phyloP scores from a whole-genome alignment of 1,140 invertebrate species.

The Zaprionus africanus region DNA sequence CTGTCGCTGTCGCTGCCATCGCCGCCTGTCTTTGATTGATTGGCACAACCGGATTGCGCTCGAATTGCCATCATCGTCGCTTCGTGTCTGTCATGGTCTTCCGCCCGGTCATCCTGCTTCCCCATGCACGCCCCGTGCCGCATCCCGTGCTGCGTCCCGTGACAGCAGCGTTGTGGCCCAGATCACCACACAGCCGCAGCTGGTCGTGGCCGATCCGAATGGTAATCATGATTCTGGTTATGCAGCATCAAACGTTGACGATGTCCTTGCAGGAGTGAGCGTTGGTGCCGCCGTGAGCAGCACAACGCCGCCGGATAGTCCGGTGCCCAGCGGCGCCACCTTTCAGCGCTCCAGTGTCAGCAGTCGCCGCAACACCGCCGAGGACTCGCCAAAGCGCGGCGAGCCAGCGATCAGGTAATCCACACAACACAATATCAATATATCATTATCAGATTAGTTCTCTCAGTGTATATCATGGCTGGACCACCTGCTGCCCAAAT shows the following conservation, averaged over 20 bases:
- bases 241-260: slow-evolving; percentile 88
- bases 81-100: neutral
- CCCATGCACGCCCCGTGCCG: neutral
- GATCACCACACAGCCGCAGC: slow-evolving; percentile 85
- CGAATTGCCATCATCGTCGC: slow-evolving; percentile 20
- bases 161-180: slow-evolving; percentile 86
- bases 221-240: slow-evolving; percentile 93
- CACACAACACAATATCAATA: too few species aligned
- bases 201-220: slow-evolving; percentile 87
- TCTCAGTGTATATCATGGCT: neutral
- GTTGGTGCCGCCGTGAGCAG: slow-evolving; percentile 64
- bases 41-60: slow-evolving; percentile 36
- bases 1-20: neutral
- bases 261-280: slow-evolving; percentile 83
- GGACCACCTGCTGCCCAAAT: neutral
- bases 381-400: slow-evolving; percentile 77
- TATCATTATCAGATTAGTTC: neutral
- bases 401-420: slow-evolving; percentile 80
- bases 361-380: slow-evolving; percentile 71
- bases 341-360: slow-evolving; percentile 79
- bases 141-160: slow-evolving; percentile 8
- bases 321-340: slow-evolving; percentile 82
- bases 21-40: slow-evolving; percentile 47
- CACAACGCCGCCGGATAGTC: slow-evolving; percentile 86
- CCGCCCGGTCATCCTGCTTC: neutral